Base-by-base conservation (phyloP, 2,888 invertebrate species). In the Parnassius smintheus region DNA sequence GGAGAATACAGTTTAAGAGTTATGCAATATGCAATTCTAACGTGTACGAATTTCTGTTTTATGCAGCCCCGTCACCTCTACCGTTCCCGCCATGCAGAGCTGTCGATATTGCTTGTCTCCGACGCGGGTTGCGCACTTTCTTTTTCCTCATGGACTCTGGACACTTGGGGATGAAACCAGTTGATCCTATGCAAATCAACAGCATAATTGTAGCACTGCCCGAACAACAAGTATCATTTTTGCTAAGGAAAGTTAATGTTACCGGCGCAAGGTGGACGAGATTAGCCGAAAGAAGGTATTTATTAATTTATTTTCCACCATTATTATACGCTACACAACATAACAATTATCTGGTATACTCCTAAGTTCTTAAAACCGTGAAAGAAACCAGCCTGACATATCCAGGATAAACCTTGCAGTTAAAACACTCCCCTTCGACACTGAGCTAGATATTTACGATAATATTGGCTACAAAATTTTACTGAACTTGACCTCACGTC, bases 251-350 rank as follows among this genome's bases (percentile, higher is more conserved):
- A 61, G 75, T 88, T 50, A 91, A 88, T 61, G 88, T 88, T 18
- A 90, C 89, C 10, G 91, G 91, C 1, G 88, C 83, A 41, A 82
- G 80, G 59, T 91, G 91, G 91, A 88, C 85, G 0, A 87, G 82
- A 69, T 77, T 91, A 54, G 71, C 73, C 35, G 80, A 82, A 61
- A 82, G 86, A 67, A 86, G 82, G 91, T 91, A 72, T 9, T 25
- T n/a, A 53, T 41, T 41, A 7, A 35, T 7, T 35, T 35, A 35
- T 35, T 35, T 35, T 35, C 1, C 35, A 7, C 35, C 35, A 35
- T 35, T 35, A 35, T 35, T 7, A 35, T 18, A 25, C 25, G 25
- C 25, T 25, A 25, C 25, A 25, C 25, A 25, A 35, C 35, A 35
- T 35, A 35, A 18, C 18, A 18, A 35, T 35, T 35, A 35, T 35